Evolutionary conservation across 2,797 vertebrate species (phyloP), one percentile per base, ranked within the genome.

Genomic region (Rhadinocentrus ornatus): DNA sequence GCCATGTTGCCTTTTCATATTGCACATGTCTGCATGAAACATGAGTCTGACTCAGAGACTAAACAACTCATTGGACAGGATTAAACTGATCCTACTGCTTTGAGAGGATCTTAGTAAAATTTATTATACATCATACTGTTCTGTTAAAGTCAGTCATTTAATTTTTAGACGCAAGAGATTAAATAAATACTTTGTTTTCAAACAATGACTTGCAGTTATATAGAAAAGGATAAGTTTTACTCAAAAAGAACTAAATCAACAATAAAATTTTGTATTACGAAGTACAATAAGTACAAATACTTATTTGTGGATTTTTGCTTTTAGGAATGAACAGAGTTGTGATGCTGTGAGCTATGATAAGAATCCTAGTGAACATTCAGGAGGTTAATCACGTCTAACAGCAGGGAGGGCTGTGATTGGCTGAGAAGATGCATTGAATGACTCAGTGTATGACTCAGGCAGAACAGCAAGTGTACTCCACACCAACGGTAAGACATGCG

Each of bases 311-410:
- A 7, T 10, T 48, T 48, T 10, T 22, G 46, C 46, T 48, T 22
- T 3, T 12, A 22, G 10, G 9, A 48, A 57, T 79, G 46, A 75
- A 55, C 80, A 78, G 60, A 88, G 84, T 84, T 72, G 82, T 87
- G 77, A 88, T 62, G 61, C 70, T 77, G 53, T 62, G 64, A 87
- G 76, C 69, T 69, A 75, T 77, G 58, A 66, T 60, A 78, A 86
- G 77, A 71, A 73, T 60, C 70, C 67, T 84, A 69, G 86, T 86
- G 80, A 88, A 91, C 89, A 91, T 86, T 86, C 80, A 81, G 59
- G 18, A 29, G 2, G 32, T 32, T 85, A 85, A 83, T 89, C 68
- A 65, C 75, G 80, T 83, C 75, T 16, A 32, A 39, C 62, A 59
- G 77, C 53, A 71, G 58, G 59, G 26, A 37, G 62, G 15, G 24